Conservation (phyloP, 2,113 vertebrate genomes). For the Etheostoma spectabile region DNA sequence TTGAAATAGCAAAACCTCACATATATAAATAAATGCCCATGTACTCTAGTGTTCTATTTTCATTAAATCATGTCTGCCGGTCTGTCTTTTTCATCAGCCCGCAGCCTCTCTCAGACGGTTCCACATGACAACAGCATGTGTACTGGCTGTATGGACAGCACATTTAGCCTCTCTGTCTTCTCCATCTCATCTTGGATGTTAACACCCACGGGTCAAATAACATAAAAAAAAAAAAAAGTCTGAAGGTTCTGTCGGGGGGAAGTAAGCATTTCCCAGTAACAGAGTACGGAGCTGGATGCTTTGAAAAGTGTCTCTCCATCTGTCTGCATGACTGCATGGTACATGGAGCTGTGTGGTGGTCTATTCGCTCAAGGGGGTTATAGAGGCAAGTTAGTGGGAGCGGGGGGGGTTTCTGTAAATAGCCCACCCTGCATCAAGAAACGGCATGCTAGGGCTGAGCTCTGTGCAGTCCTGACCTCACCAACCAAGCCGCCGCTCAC, state of each 20-base stretch:
- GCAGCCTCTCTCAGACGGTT: conserved; percentile 42
- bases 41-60: conserved; percentile 18
- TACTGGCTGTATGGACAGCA: conserved; percentile 36
- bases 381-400: conserved; percentile 24
- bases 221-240: conserved; percentile 35
- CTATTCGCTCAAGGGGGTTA: conserved; percentile 63
- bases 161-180: conserved; percentile 44
- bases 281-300: conserved; percentile 37
- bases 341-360: conserved; percentile 61
- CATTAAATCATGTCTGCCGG: conserved; percentile 53
- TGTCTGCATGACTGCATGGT: conserved; percentile 65
- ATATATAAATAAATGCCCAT: not conserved
- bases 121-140: conserved; percentile 49
- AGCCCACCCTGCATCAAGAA: conserved; percentile 71
- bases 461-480: conserved; percentile 68
- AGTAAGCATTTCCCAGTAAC: conserved; percentile 20
- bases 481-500: conserved; percentile 57
- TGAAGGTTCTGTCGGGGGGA: not conserved
- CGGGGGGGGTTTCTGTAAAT: conserved; percentile 67
- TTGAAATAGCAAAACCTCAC: not conserved
- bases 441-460: conserved; percentile 50
- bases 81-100: conserved; percentile 53
- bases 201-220: conserved; percentile 35
- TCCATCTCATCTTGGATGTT: conserved; percentile 14
- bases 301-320: conserved; percentile 63